Evolutionary conservation across 2,797 vertebrate species (phyloP).

Genomic region (Sarcophilus harrisii): DNA sequence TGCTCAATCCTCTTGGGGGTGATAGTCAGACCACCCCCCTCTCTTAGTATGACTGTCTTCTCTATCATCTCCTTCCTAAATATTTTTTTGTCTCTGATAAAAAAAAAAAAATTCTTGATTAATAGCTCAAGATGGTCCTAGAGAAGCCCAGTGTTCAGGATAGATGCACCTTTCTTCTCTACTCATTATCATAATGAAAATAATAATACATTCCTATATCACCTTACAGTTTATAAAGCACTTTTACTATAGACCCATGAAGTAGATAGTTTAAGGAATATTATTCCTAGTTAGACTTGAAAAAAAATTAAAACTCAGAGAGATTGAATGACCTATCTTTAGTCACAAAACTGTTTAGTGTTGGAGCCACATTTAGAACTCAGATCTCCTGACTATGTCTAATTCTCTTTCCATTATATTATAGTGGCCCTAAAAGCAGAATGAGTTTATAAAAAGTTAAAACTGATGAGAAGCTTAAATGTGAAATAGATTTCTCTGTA

Average conservation of each 20-base stretch:
- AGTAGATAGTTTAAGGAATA: background rate
- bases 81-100: background rate
- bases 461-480: conserved; percentile 56
- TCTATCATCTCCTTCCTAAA: background rate
- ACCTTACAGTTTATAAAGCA: background rate
- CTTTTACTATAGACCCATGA: background rate
- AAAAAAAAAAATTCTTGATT: background rate
- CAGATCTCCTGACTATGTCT: background rate
- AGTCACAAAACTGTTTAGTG: background rate
- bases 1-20: background rate
- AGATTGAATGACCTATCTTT: background rate
- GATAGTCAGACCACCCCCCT: background rate
- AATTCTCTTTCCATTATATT: background rate
- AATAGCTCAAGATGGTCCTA: background rate
- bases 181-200: background rate
- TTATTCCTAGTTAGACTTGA: background rate
- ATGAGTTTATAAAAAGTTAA: conserved; percentile 46
- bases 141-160: background rate
- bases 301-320: background rate
- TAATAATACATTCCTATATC: background rate
- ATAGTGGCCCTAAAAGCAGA: conserved; percentile 48
- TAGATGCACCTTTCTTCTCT: background rate
- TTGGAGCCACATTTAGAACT: background rate
- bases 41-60: background rate
- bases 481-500: conserved; percentile 64